A percentile compares a stretch with the other conserved stretches of the same genome.
Conservation (phyloP, 2,888 invertebrate genomes). For the Spilosoma lubricipeda region DNA sequence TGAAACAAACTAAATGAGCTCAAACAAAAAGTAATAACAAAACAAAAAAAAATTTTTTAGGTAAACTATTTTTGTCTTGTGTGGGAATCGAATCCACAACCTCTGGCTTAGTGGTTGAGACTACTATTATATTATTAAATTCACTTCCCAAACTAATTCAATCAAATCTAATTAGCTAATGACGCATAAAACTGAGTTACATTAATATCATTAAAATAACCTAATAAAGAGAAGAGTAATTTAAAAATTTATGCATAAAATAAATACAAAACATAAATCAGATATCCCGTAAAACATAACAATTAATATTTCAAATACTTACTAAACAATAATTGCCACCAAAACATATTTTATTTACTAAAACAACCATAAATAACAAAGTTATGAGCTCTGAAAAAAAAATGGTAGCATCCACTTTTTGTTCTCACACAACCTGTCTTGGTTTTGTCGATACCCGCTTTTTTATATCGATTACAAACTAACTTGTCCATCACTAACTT, state of each 20-base stretch:
- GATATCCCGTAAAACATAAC: slow-evolving; percentile 12
- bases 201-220: no score
- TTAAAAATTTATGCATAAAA: not conserved
- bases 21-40: no score
- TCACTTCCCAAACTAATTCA: no score
- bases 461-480: slow-evolving; percentile 42
- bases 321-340: slow-evolving; percentile 24
- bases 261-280: not conserved
- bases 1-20: no score
- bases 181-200: no score
- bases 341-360: slow-evolving; percentile 46
- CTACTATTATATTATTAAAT: no score
- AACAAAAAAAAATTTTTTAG: no score
- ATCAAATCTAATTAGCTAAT: no score
- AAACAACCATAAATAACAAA: slow-evolving; percentile 57
- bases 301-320: slow-evolving; percentile 23
- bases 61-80: no score
- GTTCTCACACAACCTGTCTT: slow-evolving; percentile 65
- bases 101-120: no score
- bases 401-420: slow-evolving; percentile 66
- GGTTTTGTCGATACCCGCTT: slow-evolving; percentile 54
- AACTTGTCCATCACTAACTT: slow-evolving; percentile 34
- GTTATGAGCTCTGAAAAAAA: slow-evolving; percentile 49
- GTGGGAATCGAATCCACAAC: no score
- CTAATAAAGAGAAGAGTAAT: not conserved